These are phyloP conservation scores for Tenthredo livida DNA, from an alignment of 2,888 invertebrate species.

Conservation along the genomic window DNA sequence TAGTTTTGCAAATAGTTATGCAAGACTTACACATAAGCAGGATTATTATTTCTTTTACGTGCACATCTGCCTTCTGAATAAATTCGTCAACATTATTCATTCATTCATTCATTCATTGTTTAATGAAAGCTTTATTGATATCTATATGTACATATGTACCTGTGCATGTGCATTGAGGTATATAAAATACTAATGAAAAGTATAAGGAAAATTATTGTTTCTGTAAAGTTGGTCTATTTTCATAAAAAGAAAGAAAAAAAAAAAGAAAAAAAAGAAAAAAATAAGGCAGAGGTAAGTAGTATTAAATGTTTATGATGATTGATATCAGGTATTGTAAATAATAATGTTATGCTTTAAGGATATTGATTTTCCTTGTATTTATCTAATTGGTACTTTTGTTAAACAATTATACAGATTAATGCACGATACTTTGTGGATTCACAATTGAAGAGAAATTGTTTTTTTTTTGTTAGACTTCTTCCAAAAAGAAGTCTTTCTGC, in stretches of 20 bases:
- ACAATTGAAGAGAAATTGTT: not conserved
- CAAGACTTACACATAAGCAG: slow-evolving; percentile 23
- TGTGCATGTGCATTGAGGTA: slow-evolving; percentile 2
- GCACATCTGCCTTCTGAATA: not conserved
- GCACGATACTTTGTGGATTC: not conserved
- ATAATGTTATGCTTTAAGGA: slow-evolving; percentile 29
- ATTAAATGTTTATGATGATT: slow-evolving; percentile 25
- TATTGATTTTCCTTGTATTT: slow-evolving; percentile 39
- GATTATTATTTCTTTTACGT: slow-evolving; percentile 14
- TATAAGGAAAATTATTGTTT: slow-evolving; percentile 39
- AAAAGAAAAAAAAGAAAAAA: not conserved
- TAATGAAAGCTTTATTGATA: not conserved
- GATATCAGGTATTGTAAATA: slow-evolving; percentile 38
- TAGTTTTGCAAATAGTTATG: slow-evolving; percentile 35
- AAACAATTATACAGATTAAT: not conserved
- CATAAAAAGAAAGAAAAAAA: slow-evolving; percentile 3
- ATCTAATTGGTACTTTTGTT: not conserved
- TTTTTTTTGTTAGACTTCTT: not conserved
- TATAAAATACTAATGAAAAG: slow-evolving; percentile 12
- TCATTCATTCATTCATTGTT: not conserved
- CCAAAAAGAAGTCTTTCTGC: not conserved
- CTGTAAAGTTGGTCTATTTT: slow-evolving; percentile 42
- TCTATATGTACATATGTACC: not conserved
- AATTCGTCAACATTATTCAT: not conserved
- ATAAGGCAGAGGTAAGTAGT: slow-evolving; percentile 17